phyloP scores from a whole-genome alignment of 2,888 invertebrate species.

The Pristionchus arcanus region DNA sequence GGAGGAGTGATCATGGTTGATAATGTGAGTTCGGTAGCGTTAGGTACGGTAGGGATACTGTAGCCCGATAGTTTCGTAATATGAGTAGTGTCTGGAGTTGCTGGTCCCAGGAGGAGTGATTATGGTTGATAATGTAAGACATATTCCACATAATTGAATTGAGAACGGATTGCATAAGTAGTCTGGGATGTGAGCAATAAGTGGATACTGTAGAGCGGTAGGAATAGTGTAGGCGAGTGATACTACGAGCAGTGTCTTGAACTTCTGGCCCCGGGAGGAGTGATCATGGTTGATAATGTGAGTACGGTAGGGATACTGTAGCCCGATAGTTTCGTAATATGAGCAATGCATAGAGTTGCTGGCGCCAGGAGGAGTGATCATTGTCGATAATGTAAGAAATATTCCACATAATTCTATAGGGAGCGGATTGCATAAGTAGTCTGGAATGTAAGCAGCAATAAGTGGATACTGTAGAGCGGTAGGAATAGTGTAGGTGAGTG shows the following conservation, averaged over 20 bases:
- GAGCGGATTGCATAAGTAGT: too few relatives aligned
- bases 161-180: too few relatives aligned
- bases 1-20: constrained; percentile 81
- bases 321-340: too few relatives aligned
- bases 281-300: constrained; percentile 81
- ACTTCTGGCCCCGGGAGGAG: constrained; percentile 80
- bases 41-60: neutral
- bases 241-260: constrained; percentile 80
- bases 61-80: too few relatives aligned
- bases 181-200: too few relatives aligned
- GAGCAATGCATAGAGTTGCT: constrained; percentile 79
- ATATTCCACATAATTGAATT: too few relatives aligned
- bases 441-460: too few relatives aligned
- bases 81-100: constrained; percentile 79
- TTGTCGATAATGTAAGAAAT: constrained; percentile 80
- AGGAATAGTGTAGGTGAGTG: too few relatives aligned
- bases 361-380: constrained; percentile 80
- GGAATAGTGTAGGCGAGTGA: too few relatives aligned
- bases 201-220: too few relatives aligned
- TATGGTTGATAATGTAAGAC: constrained; percentile 80
- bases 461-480: too few relatives aligned
- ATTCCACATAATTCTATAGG: too few relatives aligned
- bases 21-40: constrained; percentile 72
- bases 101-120: constrained; percentile 80
- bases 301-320: constrained; percentile 46